Conservation (phyloP, 2,113 vertebrate species). For the Paracyprichromis sp. region DNA sequence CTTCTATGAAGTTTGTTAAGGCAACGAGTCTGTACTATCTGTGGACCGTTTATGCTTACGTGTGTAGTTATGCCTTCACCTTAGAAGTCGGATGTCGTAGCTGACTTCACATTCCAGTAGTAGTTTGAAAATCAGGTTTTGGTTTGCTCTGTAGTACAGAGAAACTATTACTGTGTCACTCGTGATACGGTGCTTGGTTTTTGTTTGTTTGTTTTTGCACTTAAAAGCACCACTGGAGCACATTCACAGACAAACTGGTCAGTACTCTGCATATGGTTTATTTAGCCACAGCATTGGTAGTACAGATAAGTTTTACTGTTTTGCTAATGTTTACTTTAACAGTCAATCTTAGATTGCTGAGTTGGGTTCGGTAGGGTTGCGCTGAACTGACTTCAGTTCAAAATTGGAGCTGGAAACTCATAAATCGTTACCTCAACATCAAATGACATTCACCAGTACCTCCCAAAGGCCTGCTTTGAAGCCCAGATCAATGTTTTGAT, state of each 20-base stretch:
- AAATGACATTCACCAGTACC: not conserved
- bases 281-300: not conserved
- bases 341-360: not conserved
- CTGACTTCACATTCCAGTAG: not conserved
- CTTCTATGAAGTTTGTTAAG: not conserved
- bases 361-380: not conserved
- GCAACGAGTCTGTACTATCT: not conserved
- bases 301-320: not conserved
- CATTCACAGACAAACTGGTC: not conserved
- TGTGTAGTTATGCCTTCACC: not conserved
- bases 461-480: not conserved
- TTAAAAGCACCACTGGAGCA: not conserved
- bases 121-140: not conserved
- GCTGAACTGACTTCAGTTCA: not conserved
- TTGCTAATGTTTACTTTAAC: not conserved
- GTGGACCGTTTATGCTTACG: not conserved
- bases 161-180: not conserved
- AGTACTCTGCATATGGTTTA: not conserved
- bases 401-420: not conserved
- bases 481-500: not conserved
- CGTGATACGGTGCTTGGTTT: not conserved
- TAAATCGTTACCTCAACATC: not conserved
- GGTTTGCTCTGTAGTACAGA: not conserved
- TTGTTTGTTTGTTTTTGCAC: not conserved
- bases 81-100: not conserved